Percentiles rank a stretch among this genome's conserved stretches.
These are phyloP conservation scores for Magallana angulata DNA, from an alignment of 1,140 invertebrate species.

Conservation along the genomic window DNA sequence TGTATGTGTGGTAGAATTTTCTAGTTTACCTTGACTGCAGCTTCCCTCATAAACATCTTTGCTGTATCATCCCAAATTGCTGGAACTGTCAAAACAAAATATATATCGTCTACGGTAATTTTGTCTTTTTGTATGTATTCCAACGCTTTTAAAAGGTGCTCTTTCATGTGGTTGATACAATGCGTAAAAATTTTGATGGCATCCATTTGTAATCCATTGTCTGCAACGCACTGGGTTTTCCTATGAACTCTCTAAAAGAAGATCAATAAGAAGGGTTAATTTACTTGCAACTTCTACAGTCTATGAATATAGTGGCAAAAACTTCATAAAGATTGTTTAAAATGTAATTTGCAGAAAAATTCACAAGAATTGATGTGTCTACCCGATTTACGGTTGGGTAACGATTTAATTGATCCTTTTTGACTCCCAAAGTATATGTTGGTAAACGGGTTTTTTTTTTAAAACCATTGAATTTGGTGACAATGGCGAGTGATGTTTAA, in stretches of 20 bases:
- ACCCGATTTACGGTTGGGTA: too few relatives aligned
- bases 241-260: constrained; percentile 7
- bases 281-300: too few relatives aligned
- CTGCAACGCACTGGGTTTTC: background rate
- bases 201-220: background rate
- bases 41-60: constrained; percentile 29
- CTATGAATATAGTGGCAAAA: too few relatives aligned
- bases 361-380: too few relatives aligned
- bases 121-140: background rate
- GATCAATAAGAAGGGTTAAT: background rate
- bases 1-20: too few relatives aligned
- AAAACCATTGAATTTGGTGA: too few relatives aligned
- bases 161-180: constrained; percentile 7
- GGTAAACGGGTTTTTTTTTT: too few relatives aligned
- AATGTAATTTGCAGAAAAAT: too few relatives aligned
- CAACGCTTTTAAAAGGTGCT: background rate
- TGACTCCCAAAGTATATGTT: too few relatives aligned
- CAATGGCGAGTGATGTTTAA: too few relatives aligned
- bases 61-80: background rate
- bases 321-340: too few relatives aligned
- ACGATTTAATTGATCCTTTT: too few relatives aligned
- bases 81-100: constrained; percentile 1
- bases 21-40: constrained; percentile 21
- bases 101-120: background rate
- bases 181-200: background rate